Conservation (phyloP, 2,888 invertebrate species). For the Ectobius pallidus region DNA sequence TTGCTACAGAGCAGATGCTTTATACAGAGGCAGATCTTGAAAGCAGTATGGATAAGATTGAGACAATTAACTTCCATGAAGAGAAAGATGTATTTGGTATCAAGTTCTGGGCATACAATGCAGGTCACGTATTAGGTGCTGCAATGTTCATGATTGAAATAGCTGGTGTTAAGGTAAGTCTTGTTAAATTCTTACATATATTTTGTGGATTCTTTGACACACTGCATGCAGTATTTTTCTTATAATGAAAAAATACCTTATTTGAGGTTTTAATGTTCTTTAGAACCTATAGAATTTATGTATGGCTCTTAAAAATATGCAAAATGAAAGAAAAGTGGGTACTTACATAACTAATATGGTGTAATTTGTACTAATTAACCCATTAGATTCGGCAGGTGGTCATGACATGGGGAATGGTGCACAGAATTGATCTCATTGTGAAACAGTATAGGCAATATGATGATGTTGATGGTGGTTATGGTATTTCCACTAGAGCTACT, state of each 20-base stretch:
- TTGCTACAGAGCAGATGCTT: slow-evolving; percentile 95
- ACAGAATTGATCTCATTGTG: too few relatives aligned
- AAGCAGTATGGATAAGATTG: slow-evolving; percentile 98
- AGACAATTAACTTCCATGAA: slow-evolving; percentile 97
- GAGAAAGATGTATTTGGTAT: slow-evolving; percentile 97
- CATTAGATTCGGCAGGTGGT: too few relatives aligned
- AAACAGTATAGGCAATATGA: too few relatives aligned
- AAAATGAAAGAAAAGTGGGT: too few relatives aligned
- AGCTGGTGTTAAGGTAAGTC: slow-evolving; percentile 86
- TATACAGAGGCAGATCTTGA: slow-evolving; percentile 98
- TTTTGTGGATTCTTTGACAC: background rate
- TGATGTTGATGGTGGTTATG: too few relatives aligned
- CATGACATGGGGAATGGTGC: too few relatives aligned
- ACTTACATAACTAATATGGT: too few relatives aligned
- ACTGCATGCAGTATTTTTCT: background rate
- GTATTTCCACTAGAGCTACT: too few relatives aligned
- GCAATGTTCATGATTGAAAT: slow-evolving; percentile 99
- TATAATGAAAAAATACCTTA: background rate
- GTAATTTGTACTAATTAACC: too few relatives aligned
- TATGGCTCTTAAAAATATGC: too few relatives aligned
- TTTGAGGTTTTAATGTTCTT: background rate
- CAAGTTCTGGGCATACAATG: slow-evolving; percentile 98
- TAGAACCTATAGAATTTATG: too few relatives aligned
- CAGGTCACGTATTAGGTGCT: slow-evolving; percentile 98
- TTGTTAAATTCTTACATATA: background rate